phyloP scores from a whole-genome alignment of 2,888 invertebrate species.

The Slavum lentiscoides region DNA sequence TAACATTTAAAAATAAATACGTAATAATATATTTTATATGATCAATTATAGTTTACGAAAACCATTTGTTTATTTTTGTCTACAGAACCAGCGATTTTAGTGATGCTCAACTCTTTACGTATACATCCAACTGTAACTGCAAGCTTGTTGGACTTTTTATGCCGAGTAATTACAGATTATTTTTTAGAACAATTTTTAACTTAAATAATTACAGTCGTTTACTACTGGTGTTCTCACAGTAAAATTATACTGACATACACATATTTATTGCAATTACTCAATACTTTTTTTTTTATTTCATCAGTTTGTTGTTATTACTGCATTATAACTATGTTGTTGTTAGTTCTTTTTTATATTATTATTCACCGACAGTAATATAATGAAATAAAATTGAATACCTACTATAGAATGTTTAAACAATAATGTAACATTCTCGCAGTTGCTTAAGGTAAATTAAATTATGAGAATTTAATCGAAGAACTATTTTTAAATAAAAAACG shows the following conservation, averaged over 20 bases:
- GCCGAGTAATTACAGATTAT: conserved; percentile 65
- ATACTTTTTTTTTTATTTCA: no score
- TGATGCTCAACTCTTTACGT: conserved; percentile 91
- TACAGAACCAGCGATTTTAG: conserved; percentile 84
- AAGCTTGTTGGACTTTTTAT: conserved; percentile 86
- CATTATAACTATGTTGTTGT: no score
- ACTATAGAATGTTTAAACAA: no score
- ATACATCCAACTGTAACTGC: conserved; percentile 90
- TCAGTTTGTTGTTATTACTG: no score
- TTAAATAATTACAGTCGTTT: neutral
- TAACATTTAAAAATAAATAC: neutral
- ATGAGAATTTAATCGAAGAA: no score
- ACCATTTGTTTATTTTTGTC: conserved; percentile 53
- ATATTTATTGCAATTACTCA: neutral
- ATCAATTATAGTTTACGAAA: neutral
- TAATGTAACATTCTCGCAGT: no score
- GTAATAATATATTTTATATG: neutral
- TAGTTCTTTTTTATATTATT: no score
- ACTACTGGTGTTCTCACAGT: neutral
- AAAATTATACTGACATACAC: neutral
- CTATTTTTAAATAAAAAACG: no score
- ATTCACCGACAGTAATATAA: no score
- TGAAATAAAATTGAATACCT: no score
- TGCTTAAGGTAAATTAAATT: no score
- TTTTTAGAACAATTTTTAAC: conserved; percentile 29